Conservation (phyloP, 2,113 vertebrate species). For the Cepphus grylle region DNA sequence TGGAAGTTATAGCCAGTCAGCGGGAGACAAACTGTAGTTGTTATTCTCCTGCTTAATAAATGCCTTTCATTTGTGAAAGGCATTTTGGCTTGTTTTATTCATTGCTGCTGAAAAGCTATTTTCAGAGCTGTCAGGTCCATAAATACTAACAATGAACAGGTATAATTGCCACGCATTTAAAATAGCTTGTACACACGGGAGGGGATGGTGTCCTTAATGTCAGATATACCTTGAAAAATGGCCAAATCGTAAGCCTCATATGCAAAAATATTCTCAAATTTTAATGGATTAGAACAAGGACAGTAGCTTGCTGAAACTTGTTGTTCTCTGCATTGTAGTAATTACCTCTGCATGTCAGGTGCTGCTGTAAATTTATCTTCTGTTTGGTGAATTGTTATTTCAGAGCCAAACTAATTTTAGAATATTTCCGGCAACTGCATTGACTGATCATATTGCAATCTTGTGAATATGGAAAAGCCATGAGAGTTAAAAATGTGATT, state of each 20-base stretch:
- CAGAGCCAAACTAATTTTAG: slow-evolving; percentile 51
- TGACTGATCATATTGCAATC: slow-evolving; percentile 30
- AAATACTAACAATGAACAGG: not conserved
- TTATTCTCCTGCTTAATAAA: not conserved
- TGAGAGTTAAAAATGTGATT: slow-evolving; percentile 33
- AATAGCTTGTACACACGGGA: not conserved
- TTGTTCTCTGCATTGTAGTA: slow-evolving; percentile 43
- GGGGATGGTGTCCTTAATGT: not conserved
- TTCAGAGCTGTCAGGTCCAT: not conserved
- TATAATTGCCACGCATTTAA: not conserved
- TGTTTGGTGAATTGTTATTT: slow-evolving; percentile 20
- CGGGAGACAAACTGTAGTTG: not conserved
- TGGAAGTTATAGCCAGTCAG: not conserved
- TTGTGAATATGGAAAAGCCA: slow-evolving; percentile 35
- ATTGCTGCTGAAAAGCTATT: not conserved
- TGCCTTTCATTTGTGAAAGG: not conserved
- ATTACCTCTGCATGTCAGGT: slow-evolving; percentile 44
- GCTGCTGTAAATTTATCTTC: slow-evolving; percentile 35
- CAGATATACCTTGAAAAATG: not conserved
- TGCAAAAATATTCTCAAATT: not conserved
- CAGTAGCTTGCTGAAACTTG: slow-evolving; percentile 23
- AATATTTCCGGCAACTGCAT: not conserved
- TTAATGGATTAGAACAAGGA: not conserved
- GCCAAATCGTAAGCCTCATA: not conserved
- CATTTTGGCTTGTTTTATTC: not conserved